Evolutionary conservation across 2,888 invertebrate genomes (phyloP).

Genomic region (Lordiphosa fenestrarum): DNA sequence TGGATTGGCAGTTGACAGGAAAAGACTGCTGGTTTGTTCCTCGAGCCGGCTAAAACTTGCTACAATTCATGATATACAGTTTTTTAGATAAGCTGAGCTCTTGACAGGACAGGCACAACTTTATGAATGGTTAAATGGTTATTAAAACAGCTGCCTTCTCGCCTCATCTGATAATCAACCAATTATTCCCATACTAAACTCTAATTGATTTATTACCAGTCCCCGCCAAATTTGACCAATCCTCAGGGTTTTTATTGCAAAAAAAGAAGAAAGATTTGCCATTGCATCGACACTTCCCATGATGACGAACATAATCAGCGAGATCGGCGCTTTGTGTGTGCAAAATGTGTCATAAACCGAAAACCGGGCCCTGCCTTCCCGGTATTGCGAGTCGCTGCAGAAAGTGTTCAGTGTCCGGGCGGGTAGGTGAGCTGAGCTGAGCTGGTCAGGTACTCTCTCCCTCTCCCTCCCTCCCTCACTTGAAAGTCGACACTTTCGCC

Average conservation of each 20-base stretch:
- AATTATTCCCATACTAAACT: no score
- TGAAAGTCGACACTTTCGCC: constrained; percentile 31
- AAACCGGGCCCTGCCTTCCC: constrained; percentile 40
- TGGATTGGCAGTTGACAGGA: no score
- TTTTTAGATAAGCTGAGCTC: no score
- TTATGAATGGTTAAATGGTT: no score
- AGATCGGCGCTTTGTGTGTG: constrained; percentile 72
- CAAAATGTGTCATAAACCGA: constrained; percentile 65
- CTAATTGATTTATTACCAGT: no score
- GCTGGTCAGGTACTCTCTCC: constrained; percentile 9
- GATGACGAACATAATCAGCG: constrained; percentile 66
- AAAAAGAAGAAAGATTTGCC: constrained; percentile 5
- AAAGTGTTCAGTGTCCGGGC: constrained; percentile 56
- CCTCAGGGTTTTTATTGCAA: constrained; percentile 11
- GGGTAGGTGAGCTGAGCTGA: background rate
- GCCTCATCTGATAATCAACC: no score
- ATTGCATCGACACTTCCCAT: constrained; percentile 30
- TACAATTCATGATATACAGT: no score
- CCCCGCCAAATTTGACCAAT: background rate
- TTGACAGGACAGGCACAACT: no score
- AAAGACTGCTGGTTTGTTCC: no score
- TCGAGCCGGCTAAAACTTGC: no score
- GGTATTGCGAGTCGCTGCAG: constrained; percentile 38
- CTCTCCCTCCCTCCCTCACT: no score
- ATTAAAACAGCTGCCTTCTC: no score